Evolutionary conservation across 53 echinoderm and acorn worm species (phyloP), one percentile per base, ranked within the genome.

Genomic region (Astropecten irregularis): DNA sequence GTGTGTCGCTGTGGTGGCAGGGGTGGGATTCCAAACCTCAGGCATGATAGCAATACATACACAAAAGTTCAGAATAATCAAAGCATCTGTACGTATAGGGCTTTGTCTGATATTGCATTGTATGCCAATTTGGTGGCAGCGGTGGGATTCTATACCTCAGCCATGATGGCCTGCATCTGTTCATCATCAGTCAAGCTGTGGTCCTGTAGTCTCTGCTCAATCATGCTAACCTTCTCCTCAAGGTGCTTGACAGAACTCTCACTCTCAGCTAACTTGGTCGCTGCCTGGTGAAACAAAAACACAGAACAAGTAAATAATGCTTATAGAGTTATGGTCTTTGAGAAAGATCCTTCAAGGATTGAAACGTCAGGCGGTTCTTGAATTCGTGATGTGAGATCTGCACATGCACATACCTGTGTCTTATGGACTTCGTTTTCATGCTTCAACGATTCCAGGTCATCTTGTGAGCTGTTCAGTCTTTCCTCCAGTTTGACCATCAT

Each of bases 121-220:
- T n/a, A n/a, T n/a, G n/a, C n/a, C n/a, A n/a, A n/a, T n/a, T n/a
- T n/a, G n/a, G n/a, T n/a, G n/a, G n/a, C n/a, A n/a, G n/a, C n/a
- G n/a, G n/a, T n/a, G n/a, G n/a, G n/a, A n/a, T n/a, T n/a, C 27
- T 18, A 19, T 66, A 99, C 99, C 90, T 99, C 99, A 28, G 92
- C 53, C 16, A 88, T 90, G 42, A 95, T 38, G n/a, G 99, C 94
- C 38, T 88, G 76, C 31, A 90, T 10, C 55, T 94, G 87, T 10
- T 94, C 99, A 90, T 99, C 99, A 52, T 92, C 94, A 15, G 92
- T 92, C 49, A 99, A 77, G 2, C 59, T 89, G 49, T 92, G 90
- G 70, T 92, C 94, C 72, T 86, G 90, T 66, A 99, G 79, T 65
- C 99, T 94, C 72, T 99, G 99, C 55, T 99, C 99, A 36, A 99